A percentile compares a stretch with the other conserved stretches of the same genome.
These are phyloP conservation scores for Cantharis rufa DNA, from an alignment of 2,888 invertebrate genomes.

Conservation along the genomic window DNA sequence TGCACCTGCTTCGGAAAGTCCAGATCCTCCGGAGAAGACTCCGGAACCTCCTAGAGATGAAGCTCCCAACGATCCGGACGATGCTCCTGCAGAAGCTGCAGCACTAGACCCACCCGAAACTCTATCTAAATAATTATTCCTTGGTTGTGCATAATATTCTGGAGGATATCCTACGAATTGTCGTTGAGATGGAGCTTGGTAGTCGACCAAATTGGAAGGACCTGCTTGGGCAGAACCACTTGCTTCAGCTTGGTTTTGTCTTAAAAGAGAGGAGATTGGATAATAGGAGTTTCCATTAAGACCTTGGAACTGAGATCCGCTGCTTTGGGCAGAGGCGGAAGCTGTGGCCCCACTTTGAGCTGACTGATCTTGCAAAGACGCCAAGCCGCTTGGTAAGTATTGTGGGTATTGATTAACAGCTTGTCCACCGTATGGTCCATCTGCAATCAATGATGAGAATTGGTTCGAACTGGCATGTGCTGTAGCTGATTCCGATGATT, in stretches of 20 bases:
- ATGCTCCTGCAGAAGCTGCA: background rate
- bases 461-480: background rate
- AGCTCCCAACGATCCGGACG: too few species aligned
- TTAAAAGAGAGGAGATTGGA: too few species aligned
- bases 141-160: background rate
- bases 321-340: background rate
- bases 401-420: background rate
- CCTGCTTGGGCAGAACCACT: background rate
- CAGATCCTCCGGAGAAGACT: background rate
- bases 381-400: background rate
- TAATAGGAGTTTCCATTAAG: background rate
- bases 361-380: background rate
- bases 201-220: background rate
- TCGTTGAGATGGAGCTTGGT: background rate
- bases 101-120: background rate
- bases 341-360: background rate
- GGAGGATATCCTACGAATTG: too few species aligned
- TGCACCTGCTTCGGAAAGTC: background rate
- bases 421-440: constrained; percentile 4
- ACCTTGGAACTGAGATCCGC: background rate
- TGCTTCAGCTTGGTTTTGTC: background rate
- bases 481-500: background rate
- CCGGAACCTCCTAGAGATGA: too few species aligned
- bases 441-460: background rate
- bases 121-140: background rate